phyloP scores from a whole-genome alignment of 1,140 invertebrate species.

The Pomacea maculata region DNA sequence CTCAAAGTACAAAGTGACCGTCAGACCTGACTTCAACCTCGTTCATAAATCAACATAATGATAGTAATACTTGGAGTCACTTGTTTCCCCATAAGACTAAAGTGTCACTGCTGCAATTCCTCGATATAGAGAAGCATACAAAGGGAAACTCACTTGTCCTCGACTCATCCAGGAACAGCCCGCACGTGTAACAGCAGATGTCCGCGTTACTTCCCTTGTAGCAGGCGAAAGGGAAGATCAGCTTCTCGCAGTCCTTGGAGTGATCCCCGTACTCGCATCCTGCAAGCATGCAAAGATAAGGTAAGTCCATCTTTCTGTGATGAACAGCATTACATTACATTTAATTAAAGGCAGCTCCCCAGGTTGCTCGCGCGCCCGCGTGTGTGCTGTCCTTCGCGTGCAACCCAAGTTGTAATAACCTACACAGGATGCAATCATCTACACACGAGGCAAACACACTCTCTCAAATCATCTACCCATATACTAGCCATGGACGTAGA shows the following conservation, averaged over 20 bases:
- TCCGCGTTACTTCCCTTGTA: background rate
- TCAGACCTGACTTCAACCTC: too few species aligned
- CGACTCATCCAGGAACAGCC: too few species aligned
- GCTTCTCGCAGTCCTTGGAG: background rate
- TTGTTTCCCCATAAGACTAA: too few species aligned
- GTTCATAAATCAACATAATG: too few species aligned
- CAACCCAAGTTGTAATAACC: background rate
- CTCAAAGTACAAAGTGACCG: too few species aligned
- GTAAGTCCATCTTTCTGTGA: background rate
- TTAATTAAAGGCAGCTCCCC: background rate
- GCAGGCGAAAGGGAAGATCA: constrained; percentile 1
- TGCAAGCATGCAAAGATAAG: background rate
- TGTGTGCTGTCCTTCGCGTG: background rate
- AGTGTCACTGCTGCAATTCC: too few species aligned
- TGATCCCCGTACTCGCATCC: constrained; percentile 19
- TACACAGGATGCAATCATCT: background rate
- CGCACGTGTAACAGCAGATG: background rate
- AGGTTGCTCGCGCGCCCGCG: background rate
- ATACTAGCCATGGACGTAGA: background rate
- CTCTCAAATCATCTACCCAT: background rate
- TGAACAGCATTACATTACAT: background rate
- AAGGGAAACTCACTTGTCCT: too few species aligned
- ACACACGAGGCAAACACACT: background rate
- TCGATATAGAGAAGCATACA: too few species aligned
- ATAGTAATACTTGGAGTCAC: too few species aligned